A percentile compares a stretch with the other conserved stretches of the same genome.
These are phyloP conservation scores for Drosophila lacteicornis DNA, from an alignment of 1,140 invertebrate genomes.

Conservation along the genomic window DNA sequence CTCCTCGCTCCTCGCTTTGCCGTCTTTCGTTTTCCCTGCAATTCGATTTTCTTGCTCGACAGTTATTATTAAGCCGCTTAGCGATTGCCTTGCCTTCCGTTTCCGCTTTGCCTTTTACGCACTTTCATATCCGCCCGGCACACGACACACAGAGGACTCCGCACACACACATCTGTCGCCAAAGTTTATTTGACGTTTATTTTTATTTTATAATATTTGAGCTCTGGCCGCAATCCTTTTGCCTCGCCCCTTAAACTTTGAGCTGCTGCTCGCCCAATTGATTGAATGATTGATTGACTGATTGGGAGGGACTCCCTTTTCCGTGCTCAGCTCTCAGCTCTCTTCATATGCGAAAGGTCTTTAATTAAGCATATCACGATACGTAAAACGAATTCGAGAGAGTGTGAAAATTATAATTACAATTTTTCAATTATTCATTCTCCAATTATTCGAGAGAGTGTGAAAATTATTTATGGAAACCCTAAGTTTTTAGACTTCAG, in stretches of 20 bases:
- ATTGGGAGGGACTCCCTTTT: slow-evolving; percentile 24
- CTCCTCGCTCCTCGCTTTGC: neutral
- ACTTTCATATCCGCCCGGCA: slow-evolving; percentile 60
- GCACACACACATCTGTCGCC: slow-evolving; percentile 37
- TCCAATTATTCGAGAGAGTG: too few relatives aligned
- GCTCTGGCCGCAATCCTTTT: slow-evolving; percentile 68
- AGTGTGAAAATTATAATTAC: neutral
- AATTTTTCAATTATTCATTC: too few relatives aligned
- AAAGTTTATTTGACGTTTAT: slow-evolving; percentile 75
- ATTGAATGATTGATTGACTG: slow-evolving; percentile 72
- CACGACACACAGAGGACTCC: slow-evolving; percentile 10
- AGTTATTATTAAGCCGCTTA: slow-evolving; percentile 73
- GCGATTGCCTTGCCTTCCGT: slow-evolving; percentile 41
- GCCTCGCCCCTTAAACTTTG: slow-evolving; percentile 3
- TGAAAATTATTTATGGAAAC: too few relatives aligned
- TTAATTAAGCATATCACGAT: slow-evolving; percentile 54
- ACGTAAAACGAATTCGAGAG: neutral
- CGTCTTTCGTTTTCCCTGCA: slow-evolving; percentile 14
- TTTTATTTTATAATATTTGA: slow-evolving; percentile 69
- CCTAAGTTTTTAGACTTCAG: neutral
- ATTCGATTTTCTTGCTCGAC: slow-evolving; percentile 46
- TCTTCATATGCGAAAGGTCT: slow-evolving; percentile 20
- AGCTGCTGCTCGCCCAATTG: slow-evolving; percentile 49
- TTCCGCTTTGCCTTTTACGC: slow-evolving; percentile 55
- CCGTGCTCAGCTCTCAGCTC: too few relatives aligned